Evolutionary conservation across 2,113 vertebrate species (phyloP).

Genomic region (Podarcis raffonei): DNA sequence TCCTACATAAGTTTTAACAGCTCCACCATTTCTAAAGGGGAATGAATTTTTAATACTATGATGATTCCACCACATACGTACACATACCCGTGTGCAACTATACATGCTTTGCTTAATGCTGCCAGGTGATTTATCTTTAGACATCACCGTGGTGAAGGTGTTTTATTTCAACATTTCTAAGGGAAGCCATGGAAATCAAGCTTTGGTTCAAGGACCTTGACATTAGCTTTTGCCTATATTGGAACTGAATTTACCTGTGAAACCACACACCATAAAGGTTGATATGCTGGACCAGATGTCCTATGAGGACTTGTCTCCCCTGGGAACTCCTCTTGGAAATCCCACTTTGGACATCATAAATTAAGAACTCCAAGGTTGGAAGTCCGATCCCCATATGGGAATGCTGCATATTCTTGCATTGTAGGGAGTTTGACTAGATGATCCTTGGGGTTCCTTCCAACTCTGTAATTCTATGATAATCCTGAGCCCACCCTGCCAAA

Average conservation of each 20-base stretch:
- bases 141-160: no score
- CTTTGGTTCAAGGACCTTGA: neutral
- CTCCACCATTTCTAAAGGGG: conserved; percentile 8
- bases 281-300: neutral
- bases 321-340: neutral
- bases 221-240: no score
- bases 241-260: neutral
- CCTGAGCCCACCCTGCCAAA: neutral
- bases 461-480: neutral
- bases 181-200: neutral
- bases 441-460: neutral
- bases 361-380: neutral
- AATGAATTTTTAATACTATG: neutral
- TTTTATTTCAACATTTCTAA: neutral
- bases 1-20: conserved; percentile 4
- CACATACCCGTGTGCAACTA: rapidly evolving
- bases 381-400: no score
- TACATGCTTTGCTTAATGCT: neutral
- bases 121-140: neutral
- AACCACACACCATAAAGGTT: neutral
- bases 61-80: rapidly evolving
- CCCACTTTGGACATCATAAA: neutral
- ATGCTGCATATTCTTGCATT: no score
- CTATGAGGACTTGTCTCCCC: neutral
- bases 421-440: no score